phyloP scores from a whole-genome alignment of 2,113 vertebrate genomes.

The Zootoca vivipara region DNA sequence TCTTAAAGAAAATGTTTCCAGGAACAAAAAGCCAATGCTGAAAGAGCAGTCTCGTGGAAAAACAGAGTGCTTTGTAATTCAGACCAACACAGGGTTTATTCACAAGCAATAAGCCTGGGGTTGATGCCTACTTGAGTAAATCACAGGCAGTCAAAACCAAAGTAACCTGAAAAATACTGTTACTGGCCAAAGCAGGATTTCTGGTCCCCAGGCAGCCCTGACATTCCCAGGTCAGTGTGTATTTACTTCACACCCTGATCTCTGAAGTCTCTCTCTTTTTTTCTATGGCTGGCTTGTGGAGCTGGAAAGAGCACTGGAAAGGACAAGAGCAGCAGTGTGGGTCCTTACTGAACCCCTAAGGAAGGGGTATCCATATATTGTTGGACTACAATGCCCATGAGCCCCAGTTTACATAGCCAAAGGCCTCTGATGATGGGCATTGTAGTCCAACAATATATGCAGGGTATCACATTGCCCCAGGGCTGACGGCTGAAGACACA shows the following conservation, averaged over 20 bases:
- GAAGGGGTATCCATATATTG: neutral
- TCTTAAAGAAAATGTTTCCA: neutral
- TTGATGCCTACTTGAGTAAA: neutral
- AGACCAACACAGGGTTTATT: neutral
- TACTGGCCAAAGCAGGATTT: neutral
- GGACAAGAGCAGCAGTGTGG: neutral
- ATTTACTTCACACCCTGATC: neutral
- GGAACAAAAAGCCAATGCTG: neutral
- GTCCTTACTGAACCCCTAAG: neutral
- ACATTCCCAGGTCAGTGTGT: neutral
- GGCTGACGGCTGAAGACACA: neutral
- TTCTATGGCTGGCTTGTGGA: neutral
- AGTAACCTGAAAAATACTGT: neutral
- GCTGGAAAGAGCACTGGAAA: neutral
- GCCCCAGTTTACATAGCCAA: neutral
- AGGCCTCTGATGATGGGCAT: neutral
- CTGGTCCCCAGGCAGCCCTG: neutral
- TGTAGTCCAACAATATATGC: neutral
- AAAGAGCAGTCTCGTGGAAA: neutral
- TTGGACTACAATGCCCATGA: neutral
- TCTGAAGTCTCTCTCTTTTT: neutral
- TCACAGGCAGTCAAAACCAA: neutral
- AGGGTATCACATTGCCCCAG: neutral
- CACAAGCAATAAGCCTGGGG: neutral
- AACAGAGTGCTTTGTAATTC: accelerated